Conservation (phyloP, 2,888 invertebrate genomes). For the Resseliella maxima region DNA sequence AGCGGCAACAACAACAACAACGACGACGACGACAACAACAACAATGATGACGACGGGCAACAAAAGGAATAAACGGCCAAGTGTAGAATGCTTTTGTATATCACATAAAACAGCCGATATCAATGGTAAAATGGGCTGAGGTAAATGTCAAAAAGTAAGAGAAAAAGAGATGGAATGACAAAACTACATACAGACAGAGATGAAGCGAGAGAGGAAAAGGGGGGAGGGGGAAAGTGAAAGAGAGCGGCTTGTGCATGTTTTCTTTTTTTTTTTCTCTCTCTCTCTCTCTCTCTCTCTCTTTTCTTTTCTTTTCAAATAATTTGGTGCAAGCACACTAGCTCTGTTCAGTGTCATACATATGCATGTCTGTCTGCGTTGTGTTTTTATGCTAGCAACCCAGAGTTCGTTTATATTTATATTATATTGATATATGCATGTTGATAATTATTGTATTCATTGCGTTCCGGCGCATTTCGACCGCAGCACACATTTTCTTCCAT, state of each 20-base stretch:
- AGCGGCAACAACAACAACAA: background rate
- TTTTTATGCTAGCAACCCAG: background rate
- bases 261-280: too few relatives aligned
- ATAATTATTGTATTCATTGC: slow-evolving; percentile 17
- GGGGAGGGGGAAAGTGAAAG: too few relatives aligned
- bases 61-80: background rate
- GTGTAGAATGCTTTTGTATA: background rate
- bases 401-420: background rate
- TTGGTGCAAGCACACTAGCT: slow-evolving; percentile 1
- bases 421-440: slow-evolving; percentile 2
- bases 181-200: background rate
- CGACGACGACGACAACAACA: background rate
- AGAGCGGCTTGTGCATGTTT: slow-evolving; percentile 26
- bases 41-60: too few relatives aligned
- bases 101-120: slow-evolving; percentile 25
- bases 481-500: slow-evolving; percentile 1
- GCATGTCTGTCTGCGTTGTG: background rate
- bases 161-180: background rate
- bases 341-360: slow-evolving; percentile 11
- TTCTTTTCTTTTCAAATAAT: background rate
- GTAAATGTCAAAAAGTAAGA: background rate
- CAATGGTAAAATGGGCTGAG: background rate
- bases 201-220: too few relatives aligned
- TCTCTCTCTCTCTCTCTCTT: too few relatives aligned
- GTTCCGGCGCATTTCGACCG: slow-evolving; percentile 23